These are phyloP conservation scores for Hippocampus kuda DNA, from an alignment of 2,797 vertebrate species.

Conservation along the genomic window DNA sequence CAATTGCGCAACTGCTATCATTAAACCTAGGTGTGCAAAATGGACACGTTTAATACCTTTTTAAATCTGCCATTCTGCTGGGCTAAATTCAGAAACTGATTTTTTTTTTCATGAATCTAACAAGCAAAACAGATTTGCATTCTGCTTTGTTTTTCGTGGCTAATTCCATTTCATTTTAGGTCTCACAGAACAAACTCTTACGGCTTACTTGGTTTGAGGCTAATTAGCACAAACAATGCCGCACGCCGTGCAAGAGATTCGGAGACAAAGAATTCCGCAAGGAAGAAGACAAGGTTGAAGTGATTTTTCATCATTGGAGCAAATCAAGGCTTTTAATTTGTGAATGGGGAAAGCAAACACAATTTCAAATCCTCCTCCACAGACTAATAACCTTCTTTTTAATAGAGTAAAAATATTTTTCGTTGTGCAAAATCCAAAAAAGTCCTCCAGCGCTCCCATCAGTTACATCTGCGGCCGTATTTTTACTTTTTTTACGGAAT, in stretches of 20 bases:
- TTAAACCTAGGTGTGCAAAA: background rate
- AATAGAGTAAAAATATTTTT: background rate
- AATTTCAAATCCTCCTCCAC: background rate
- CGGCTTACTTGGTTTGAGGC: background rate
- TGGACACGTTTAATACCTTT: background rate
- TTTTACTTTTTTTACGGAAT: no score
- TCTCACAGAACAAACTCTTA: background rate
- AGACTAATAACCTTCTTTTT: background rate
- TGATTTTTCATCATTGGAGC: background rate
- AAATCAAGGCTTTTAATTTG: background rate
- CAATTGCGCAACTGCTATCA: background rate
- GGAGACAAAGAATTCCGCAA: background rate
- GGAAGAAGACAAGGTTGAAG: background rate
- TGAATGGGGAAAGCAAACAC: background rate
- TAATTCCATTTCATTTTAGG: background rate
- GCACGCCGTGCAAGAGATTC: background rate
- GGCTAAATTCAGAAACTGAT: background rate
- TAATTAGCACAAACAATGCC: slow-evolving; percentile 2
- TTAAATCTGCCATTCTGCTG: no score
- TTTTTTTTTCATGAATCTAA: background rate
- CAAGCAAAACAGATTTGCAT: background rate
- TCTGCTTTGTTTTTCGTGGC: background rate
- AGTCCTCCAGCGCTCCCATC: slow-evolving; percentile 3
- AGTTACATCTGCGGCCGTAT: background rate
- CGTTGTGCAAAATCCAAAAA: slow-evolving; percentile 16